These are phyloP conservation scores for Tragelaphus buxtoni DNA, from an alignment of 2,113 vertebrate genomes.

Conservation along the genomic window DNA sequence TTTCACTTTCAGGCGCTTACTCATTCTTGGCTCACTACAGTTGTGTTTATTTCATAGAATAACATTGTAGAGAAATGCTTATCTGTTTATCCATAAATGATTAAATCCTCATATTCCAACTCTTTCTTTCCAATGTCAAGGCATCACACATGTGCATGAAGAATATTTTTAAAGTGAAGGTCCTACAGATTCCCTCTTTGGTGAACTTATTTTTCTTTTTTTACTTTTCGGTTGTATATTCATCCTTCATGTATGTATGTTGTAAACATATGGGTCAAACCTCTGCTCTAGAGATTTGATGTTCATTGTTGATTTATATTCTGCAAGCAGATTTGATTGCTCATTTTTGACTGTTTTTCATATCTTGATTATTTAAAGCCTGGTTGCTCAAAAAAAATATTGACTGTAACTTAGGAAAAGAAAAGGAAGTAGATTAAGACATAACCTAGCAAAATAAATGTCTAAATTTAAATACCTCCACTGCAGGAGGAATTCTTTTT, in stretches of 20 bases:
- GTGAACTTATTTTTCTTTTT: not conserved
- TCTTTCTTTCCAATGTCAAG: not conserved
- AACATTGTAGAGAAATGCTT: not conserved
- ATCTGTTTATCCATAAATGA: not conserved
- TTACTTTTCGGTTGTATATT: not conserved
- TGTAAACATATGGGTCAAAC: not conserved
- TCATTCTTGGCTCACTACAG: not conserved
- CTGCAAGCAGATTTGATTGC: not conserved
- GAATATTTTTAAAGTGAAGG: not conserved
- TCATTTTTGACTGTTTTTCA: not conserved
- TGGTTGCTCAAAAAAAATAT: not conserved
- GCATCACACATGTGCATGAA: not conserved
- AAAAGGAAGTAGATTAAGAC: not conserved
- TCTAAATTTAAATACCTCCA: constrained; percentile 1
- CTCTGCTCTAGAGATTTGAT: not conserved
- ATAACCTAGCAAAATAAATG: not conserved
- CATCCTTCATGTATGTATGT: not conserved
- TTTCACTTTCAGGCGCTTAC: not conserved
- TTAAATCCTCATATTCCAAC: not conserved
- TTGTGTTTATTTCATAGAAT: not conserved
- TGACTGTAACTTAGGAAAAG: not conserved
- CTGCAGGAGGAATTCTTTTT: not conserved
- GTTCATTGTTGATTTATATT: not conserved
- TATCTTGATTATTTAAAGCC: constrained; percentile 1
- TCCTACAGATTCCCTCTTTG: not conserved